phyloP scores from a whole-genome alignment of 2,888 invertebrate genomes.

The Balanococcus diminutus region DNA sequence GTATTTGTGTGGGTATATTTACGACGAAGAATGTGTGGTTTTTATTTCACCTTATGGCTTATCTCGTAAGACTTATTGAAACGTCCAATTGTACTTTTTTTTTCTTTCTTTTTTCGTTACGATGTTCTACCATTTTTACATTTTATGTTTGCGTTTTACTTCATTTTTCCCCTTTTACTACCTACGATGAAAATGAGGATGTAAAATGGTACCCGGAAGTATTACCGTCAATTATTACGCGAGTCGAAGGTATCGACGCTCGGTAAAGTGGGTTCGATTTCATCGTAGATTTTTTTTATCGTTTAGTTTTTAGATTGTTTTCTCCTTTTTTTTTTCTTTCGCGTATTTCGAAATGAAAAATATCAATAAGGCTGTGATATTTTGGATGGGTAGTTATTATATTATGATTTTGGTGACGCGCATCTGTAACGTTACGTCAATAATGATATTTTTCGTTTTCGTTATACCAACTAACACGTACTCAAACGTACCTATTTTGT shows the following conservation, averaged over 20 bases:
- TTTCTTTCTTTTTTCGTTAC: not conserved
- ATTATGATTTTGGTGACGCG: not conserved
- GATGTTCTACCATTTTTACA: not conserved
- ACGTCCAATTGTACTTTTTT: constrained; percentile 8
- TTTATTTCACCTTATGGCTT: not conserved
- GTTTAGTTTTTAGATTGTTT: not conserved
- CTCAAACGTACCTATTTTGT: not conserved
- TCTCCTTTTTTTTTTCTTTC: not conserved
- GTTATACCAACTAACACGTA: not conserved
- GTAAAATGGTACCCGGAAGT: not conserved
- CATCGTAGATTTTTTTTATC: not conserved
- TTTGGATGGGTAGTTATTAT: not conserved
- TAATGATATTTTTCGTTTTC: constrained; percentile 22
- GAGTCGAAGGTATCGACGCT: not conserved
- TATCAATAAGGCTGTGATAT: constrained; percentile 19
- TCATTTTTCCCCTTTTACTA: not conserved
- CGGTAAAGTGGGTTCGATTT: not conserved
- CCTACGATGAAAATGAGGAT: not conserved
- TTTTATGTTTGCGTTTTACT: not conserved
- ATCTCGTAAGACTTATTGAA: constrained; percentile 10
- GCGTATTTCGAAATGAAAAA: constrained; percentile 24
- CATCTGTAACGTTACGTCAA: not conserved
- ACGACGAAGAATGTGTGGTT: not conserved
- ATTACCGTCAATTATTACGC: not conserved
- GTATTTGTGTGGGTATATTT: too few relatives aligned